Evolutionary conservation across 2,888 invertebrate genomes (phyloP), one percentile per base, ranked within the genome.

Genomic region (Xestia ashworthii): DNA sequence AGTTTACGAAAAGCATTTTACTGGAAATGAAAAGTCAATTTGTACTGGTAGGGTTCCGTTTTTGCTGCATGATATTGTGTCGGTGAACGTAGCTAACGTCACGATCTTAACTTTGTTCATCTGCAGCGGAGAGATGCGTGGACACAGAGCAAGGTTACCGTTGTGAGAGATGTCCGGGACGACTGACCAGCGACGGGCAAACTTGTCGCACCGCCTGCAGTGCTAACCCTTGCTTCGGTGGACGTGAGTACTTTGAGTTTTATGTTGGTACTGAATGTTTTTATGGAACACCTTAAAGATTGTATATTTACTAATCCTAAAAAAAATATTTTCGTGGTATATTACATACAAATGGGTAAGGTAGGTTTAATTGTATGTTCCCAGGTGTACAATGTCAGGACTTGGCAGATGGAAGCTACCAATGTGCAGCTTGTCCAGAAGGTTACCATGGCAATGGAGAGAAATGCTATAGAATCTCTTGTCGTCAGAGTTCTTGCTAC

Each of bases 381-480:
- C 9, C 62, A 96, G 96, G 94, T 82, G 96, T 96, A 0, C 90
- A 81, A 60, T 96, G 96, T 60, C 92, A 93, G 77, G 96, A 96
- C 64, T 76, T 92, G 55, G 87, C 95, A 0, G 95, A 95, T 65
- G 96, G 96, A 0, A 89, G 88, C 65, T 99, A 98, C 95, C 97
- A 98, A 81, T 99, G 99, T 92, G 98, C 98, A 0, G 95, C 98
- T 0, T 99, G 99, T 91, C 99, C 99, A 0, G 94, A 98, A 3
- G 99, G 99, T 44, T 99, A 97, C 93, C 98, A 97, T 1, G 98
- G 99, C 82, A 97, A 98, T 89, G 98, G 97, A 16, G 97, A 98
- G 5, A 95, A 96, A 72, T 99, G 99, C 90, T 95, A 97, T 70
- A 91, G 94, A 60, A 12, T 93, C 0, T 82, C 91, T 0, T 96